Base-by-base conservation (phyloP, 2,888 invertebrate species). In the Eueremaeus valkanovi region DNA sequence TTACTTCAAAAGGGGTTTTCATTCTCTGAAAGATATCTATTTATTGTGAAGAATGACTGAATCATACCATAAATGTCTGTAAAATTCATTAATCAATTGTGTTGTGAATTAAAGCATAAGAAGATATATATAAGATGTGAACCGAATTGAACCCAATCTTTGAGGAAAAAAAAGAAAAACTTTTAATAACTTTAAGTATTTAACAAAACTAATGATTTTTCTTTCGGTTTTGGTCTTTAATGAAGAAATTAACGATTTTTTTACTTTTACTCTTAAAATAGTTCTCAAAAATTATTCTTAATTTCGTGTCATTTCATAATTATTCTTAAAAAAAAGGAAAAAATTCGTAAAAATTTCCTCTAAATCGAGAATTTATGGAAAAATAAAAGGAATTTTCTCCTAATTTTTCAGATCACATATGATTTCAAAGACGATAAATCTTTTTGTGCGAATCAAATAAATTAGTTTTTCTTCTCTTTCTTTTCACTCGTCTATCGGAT, bases 1-100 rank as follows among this genome's bases (percentile, higher is more conserved):
- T 55, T 24, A 55, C 24, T 45, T 8, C 18, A 45, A 45, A 45
- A 18, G 45, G 45, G 45, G 45, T 18, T 45, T 18, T 11, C 18
- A 45, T 45, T 3, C 45, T 18, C 45, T 45, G 9, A 13, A 40
- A 45, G 6, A 45, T 45, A 45, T 16, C 16, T 45, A 5, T 45
- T 27, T 55, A 55, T 55, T 27, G 55, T 55, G 55, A 55, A 11
- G 11, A 55, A 55, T 55, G 55, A 55, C 55, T 55, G 55, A 55
- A 55, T 55, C 55, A 27, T 11, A 49, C 49, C 49, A 49, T 55
- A 55, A 55, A 55, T 55, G 24, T 55, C n/a, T 6, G 6, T 5
- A 51, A 24, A 55, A 55, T 55, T 27, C 55, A 55, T 55, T 55
- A 55, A 55, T 55, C 55, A 55, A 55, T 55, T 55, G 55, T 55